Evolutionary conservation across 2,888 invertebrate species (phyloP), one percentile per base, ranked within the genome.

Genomic region (Cabera pusaria): DNA sequence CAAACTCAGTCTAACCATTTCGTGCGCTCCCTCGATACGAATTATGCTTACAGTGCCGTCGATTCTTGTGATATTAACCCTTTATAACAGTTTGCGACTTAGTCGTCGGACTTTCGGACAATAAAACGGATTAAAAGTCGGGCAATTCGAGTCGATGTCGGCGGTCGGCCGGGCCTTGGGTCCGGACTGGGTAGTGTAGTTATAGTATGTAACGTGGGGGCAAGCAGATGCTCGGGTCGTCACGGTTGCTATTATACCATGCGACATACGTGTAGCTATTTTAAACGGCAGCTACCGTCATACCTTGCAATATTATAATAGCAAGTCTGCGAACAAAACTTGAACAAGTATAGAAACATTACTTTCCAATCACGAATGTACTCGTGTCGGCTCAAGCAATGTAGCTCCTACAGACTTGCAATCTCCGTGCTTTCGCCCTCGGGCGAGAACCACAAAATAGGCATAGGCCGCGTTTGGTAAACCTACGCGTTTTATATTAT

Each of bases 61-160:
- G 67, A 76, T 64, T 65, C 58, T 69, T 80, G 79, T 83, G 83
- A 81, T 82, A 83, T 74, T 75, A n/a, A 68, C 54, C 51, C 52
- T 61, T 52, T 63, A 68, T 57, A 58, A 54, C 61, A 57, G 56
- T 62, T 58, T 62, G 62, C 57, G 70, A 65, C 59, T 65, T 47
- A 58, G 61, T 68, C 57, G 57, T 45, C 16, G 21, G 36, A 33
- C 36, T 44, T 33, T 33, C 37, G 36, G 40, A 53, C 71, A 68
- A 64, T 73, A 65, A 69, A 62, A 59, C 60, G 61, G 64, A 71
- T 69, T 66, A 61, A n/a, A 64, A 65, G 60, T 65, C 64, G 59
- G 59, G 63, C 64, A 64, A 63, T 64, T 57, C 48, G 57, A 61
- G 52, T 59, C 51, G n/a, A 11, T 16, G 17, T 34, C 34, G 33